Percentiles rank a stretch among this genome's conserved stretches.
Evolutionary conservation across 1,140 invertebrate genomes (phyloP).

Genomic region (Andricus grossulariae): DNA sequence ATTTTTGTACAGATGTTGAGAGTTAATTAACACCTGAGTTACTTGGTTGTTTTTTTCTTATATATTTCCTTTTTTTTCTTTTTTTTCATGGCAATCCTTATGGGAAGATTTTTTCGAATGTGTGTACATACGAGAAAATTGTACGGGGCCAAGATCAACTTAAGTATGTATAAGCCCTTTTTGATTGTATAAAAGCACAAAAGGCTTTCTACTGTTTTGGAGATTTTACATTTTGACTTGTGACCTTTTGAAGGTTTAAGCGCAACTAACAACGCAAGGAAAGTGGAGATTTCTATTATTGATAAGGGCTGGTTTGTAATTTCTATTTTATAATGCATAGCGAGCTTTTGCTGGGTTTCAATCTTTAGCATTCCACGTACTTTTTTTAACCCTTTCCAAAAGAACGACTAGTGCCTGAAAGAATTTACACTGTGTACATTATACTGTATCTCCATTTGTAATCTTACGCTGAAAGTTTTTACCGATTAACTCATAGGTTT

Average conservation of each 20-base stretch:
- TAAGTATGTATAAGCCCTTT: slow-evolving; percentile 11
- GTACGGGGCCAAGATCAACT: slow-evolving; percentile 38
- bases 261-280: neutral
- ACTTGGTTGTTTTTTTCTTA: slow-evolving; percentile 39
- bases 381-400: slow-evolving; percentile 48
- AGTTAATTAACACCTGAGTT: slow-evolving; percentile 8
- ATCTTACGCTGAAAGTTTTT: slow-evolving; percentile 54
- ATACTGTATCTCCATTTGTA: slow-evolving; percentile 47
- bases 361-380: slow-evolving; percentile 48
- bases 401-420: slow-evolving; percentile 57
- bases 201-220: slow-evolving; percentile 20
- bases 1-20: slow-evolving; percentile 40
- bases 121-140: slow-evolving; percentile 47
- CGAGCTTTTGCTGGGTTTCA: slow-evolving; percentile 26
- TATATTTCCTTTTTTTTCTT: slow-evolving; percentile 42
- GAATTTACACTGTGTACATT: slow-evolving; percentile 51
- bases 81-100: slow-evolving; percentile 50
- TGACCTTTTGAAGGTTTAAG: slow-evolving; percentile 2
- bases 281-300: slow-evolving; percentile 13
- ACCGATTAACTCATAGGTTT: slow-evolving; percentile 48
- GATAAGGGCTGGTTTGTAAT: slow-evolving; percentile 24
- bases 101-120: slow-evolving; percentile 37
- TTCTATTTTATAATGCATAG: slow-evolving; percentile 4
- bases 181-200: slow-evolving; percentile 35
- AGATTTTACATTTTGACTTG: neutral